Percentiles rank a stretch among this genome's conserved stretches.
Conservation (phyloP, 2,113 vertebrate genomes). For the Callorhinus ursinus region DNA sequence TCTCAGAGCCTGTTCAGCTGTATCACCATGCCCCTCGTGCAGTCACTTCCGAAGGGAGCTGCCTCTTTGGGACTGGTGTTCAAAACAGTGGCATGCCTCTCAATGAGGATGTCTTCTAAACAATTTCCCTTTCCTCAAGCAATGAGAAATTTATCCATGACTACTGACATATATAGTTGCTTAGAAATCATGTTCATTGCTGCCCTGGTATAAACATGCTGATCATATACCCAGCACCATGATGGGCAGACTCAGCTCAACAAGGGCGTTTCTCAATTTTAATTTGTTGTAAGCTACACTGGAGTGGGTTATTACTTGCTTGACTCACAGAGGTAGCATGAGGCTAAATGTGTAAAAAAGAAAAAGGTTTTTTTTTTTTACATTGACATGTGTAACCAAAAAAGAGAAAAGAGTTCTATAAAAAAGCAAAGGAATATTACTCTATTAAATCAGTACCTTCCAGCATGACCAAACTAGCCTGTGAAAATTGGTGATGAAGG, state of each 20-base stretch:
- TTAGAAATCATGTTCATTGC: not conserved
- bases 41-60: not conserved
- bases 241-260: not conserved
- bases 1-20: not conserved
- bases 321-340: not conserved
- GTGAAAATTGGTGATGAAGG: not conserved
- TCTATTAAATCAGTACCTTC: not conserved
- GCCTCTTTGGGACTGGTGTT: not conserved
- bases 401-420: not conserved
- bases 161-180: not conserved
- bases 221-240: not conserved
- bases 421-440: conserved; percentile 17
- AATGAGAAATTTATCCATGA: not conserved
- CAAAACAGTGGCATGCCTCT: not conserved
- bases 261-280: not conserved
- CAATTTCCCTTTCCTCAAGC: not conserved
- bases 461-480: not conserved
- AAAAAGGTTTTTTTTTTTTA: not conserved
- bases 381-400: not conserved
- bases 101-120: not conserved
- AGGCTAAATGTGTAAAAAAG: not conserved
- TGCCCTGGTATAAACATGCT: not conserved
- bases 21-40: not conserved
- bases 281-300: not conserved
- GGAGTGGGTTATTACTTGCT: not conserved